Evolutionary conservation across 1,140 invertebrate species (phyloP).

Genomic region (Lethocerus indicus): DNA sequence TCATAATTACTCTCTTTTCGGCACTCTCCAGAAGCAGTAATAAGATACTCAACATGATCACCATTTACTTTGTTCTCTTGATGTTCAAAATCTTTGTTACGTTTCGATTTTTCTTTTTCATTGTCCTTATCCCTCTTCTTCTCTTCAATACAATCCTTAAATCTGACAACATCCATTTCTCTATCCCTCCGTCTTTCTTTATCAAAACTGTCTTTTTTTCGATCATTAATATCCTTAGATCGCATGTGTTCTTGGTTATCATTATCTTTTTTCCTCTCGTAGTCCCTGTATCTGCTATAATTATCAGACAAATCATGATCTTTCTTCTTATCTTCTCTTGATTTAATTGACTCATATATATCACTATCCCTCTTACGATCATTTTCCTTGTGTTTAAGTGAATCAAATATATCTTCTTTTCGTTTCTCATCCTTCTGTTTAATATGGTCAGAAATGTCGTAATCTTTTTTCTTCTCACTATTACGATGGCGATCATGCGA

Average conservation of each 20-base stretch:
- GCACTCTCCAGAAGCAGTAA: constrained; percentile 12
- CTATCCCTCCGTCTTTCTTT: constrained; percentile 16
- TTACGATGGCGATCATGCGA: constrained; percentile 5
- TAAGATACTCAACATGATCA: constrained; percentile 12
- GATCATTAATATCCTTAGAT: constrained; percentile 8
- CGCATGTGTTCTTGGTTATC: constrained; percentile 20
- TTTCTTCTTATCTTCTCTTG: constrained; percentile 13
- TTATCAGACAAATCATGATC: too few species aligned
- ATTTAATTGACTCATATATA: constrained; percentile 9
- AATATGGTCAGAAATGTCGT: not conserved
- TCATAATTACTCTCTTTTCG: constrained; percentile 9
- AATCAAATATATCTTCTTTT: constrained; percentile 12
- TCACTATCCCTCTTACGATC: constrained; percentile 13
- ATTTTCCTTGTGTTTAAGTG: constrained; percentile 13
- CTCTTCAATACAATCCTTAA: constrained; percentile 21
- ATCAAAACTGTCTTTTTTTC: constrained; percentile 11
- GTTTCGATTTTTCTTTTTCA: constrained; percentile 11
- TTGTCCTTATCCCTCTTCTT: constrained; percentile 22
- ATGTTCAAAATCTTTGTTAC: constrained; percentile 11
- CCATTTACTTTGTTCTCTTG: constrained; percentile 13
- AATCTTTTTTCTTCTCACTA: constrained; percentile 14
- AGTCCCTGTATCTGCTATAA: constrained; percentile 20
- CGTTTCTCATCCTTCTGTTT: constrained; percentile 13
- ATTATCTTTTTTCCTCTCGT: constrained; percentile 21
- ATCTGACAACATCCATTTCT: constrained; percentile 22